Percentiles rank a stretch among this genome's conserved stretches.
Conservation (phyloP, 2,113 vertebrate species). For the Columbina picui region DNA sequence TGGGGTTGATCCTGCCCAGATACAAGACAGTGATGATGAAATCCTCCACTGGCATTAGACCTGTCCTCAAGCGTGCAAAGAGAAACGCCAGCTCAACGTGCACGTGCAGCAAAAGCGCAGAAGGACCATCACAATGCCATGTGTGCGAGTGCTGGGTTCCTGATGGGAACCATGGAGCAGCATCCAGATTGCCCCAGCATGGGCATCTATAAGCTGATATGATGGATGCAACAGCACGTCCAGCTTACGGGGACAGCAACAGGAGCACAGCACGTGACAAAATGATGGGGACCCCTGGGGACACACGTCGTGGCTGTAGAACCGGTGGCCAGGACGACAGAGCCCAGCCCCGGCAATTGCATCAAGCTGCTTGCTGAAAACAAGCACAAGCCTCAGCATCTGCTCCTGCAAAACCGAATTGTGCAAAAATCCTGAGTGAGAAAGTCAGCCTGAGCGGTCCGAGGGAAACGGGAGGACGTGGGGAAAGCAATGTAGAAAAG, state of each 20-base stretch:
- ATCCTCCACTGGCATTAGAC: background rate
- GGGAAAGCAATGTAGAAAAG: background rate
- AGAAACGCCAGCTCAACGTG: background rate
- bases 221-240: background rate
- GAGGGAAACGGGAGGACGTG: background rate
- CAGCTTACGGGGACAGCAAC: fast-evolving
- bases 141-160: background rate
- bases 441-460: background rate
- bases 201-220: background rate
- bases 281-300: fast-evolving
- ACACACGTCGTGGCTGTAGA: background rate
- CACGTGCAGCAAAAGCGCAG: fast-evolving
- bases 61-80: background rate
- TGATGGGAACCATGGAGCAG: background rate
- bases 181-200: fast-evolving
- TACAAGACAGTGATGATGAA: background rate
- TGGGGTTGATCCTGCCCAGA: too few species aligned
- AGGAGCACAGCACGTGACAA: fast-evolving
- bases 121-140: background rate
- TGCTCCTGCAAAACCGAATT: background rate
- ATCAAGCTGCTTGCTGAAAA: background rate
- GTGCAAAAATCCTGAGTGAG: background rate
- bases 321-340: background rate
- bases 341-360: background rate
- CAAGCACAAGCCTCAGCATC: background rate